These are phyloP conservation scores for Chrosomus eos DNA, from an alignment of 2,797 vertebrate species.

Conservation along the genomic window DNA sequence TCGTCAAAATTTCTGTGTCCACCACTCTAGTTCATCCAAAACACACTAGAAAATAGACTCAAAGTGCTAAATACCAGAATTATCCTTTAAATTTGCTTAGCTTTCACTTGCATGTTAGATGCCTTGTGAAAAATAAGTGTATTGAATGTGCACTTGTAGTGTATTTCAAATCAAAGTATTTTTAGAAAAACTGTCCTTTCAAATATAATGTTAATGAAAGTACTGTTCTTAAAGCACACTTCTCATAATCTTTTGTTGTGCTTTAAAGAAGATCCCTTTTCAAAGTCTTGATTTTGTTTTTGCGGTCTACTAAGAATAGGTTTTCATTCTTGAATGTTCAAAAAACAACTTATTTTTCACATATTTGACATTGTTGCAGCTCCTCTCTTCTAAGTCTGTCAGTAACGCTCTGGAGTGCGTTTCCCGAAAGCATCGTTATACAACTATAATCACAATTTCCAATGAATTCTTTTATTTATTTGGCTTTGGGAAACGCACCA, in stretches of 20 bases:
- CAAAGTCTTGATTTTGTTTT: background rate
- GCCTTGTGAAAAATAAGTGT: background rate
- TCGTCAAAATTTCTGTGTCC: too few relatives aligned
- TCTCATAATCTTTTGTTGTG: background rate
- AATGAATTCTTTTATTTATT: too few relatives aligned
- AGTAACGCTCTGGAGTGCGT: too few relatives aligned
- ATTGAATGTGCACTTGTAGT: background rate
- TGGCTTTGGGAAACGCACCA: too few relatives aligned
- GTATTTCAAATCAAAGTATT: background rate
- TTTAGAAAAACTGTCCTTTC: too few relatives aligned
- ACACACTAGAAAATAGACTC: too few relatives aligned
- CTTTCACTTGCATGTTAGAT: background rate
- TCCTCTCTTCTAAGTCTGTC: background rate
- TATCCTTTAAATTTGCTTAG: too few relatives aligned
- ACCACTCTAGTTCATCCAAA: too few relatives aligned
- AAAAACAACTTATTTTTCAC: background rate
- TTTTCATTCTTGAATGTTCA: background rate
- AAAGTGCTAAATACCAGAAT: too few relatives aligned
- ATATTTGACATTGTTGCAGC: background rate
- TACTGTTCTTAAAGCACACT: background rate
- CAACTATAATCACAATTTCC: too few relatives aligned
- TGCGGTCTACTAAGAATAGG: background rate
- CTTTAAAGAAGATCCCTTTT: background rate
- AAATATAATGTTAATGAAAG: background rate
- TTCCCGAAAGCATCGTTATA: too few relatives aligned